These are phyloP conservation scores for Porphyrio hochstetteri DNA, from an alignment of 2,113 vertebrate species.

Conservation along the genomic window DNA sequence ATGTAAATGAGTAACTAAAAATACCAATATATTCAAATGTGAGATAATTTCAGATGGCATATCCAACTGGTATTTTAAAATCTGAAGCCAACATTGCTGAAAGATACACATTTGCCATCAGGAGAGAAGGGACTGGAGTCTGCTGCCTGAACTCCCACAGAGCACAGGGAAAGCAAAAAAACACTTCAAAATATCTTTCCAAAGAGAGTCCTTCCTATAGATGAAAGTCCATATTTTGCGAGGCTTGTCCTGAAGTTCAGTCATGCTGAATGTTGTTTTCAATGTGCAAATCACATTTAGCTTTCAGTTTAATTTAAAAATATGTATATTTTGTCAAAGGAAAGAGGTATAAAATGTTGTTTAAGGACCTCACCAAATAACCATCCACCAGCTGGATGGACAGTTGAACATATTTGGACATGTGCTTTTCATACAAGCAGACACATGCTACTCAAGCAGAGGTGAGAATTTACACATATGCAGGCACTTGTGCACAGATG, in stretches of 20 bases:
- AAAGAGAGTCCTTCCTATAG: not conserved
- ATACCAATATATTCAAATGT: not conserved
- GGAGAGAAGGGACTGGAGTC: not conserved
- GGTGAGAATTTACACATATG: not conserved
- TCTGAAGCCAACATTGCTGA: not conserved
- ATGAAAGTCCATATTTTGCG: not conserved
- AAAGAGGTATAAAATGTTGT: not conserved
- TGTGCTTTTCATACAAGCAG: not conserved
- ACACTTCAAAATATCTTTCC: not conserved
- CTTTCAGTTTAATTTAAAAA: not conserved
- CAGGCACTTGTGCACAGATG: not conserved
- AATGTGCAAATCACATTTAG: not conserved
- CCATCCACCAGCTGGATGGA: not conserved
- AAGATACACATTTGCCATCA: not conserved
- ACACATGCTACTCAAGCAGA: not conserved
- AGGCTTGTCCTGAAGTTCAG: not conserved
- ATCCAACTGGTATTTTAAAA: constrained; percentile 13
- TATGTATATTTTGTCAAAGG: not conserved
- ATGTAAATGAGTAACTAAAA: constrained; percentile 17
- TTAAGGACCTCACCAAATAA: not conserved
- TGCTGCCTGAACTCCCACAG: constrained; percentile 18
- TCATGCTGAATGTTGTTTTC: not conserved
- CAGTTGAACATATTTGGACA: accelerated
- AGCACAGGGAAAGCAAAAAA: not conserved
- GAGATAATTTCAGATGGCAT: constrained; percentile 9